Conservation (phyloP, 92 coral and sea anemone species). For the Micromussa lordhowensis region DNA sequence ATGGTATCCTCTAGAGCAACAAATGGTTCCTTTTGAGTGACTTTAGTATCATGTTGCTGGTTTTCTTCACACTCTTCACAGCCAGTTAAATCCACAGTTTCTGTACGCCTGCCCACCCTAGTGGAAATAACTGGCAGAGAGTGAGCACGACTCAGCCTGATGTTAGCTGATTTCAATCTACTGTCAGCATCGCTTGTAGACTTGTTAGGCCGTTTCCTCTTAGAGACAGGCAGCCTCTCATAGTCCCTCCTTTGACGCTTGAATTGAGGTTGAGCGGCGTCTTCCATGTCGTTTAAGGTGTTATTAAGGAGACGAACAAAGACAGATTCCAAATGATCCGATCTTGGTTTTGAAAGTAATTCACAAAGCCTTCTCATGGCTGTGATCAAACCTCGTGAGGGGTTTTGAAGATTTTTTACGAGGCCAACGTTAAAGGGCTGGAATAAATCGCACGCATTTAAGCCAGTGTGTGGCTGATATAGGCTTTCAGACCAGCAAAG, state of each 20-base stretch:
- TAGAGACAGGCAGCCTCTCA: neutral
- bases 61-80: neutral
- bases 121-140: constrained; percentile 9
- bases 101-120: neutral
- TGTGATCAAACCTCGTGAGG: constrained; percentile 34
- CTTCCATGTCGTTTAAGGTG: constrained; percentile 39
- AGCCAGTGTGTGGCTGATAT: neutral
- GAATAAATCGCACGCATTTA: constrained; percentile 7
- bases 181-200: neutral
- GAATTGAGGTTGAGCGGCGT: constrained; percentile 17
- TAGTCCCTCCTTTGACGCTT: constrained; percentile 1
- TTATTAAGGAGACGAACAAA: constrained; percentile 38
- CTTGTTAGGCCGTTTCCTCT: neutral
- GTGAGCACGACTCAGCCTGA: neutral
- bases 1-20: constrained; percentile 30
- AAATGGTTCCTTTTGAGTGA: neutral
- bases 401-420: constrained; percentile 6
- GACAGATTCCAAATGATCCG: constrained; percentile 38
- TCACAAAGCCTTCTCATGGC: constrained; percentile 38
- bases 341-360: constrained; percentile 36
- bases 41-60: neutral
- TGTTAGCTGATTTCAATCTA: too few species aligned
- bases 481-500: too few species aligned
- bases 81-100: constrained; percentile 9
- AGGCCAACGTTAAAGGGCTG: constrained; percentile 32